Percentiles rank a stretch among this genome's conserved stretches.
These are phyloP conservation scores for Tiphia femorata DNA, from an alignment of 2,888 invertebrate species.

Conservation along the genomic window DNA sequence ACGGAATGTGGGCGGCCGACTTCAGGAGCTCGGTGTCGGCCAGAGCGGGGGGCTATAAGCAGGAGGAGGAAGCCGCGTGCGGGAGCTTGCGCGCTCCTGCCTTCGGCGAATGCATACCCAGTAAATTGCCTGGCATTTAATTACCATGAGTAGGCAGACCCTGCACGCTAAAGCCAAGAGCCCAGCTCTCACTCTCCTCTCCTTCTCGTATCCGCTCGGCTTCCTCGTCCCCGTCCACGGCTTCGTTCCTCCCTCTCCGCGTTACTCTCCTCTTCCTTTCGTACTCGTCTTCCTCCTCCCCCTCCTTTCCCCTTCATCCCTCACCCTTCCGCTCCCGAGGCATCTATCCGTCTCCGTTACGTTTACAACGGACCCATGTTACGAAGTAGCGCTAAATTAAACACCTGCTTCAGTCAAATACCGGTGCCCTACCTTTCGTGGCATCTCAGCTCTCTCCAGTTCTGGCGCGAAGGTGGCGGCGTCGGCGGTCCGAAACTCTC, in stretches of 20 bases:
- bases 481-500: constrained; percentile 23
- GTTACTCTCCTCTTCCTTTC: not conserved
- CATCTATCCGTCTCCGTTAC: constrained; percentile 5
- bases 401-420: constrained; percentile 58
- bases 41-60: constrained; percentile 6
- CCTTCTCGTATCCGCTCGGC: constrained; percentile 16
- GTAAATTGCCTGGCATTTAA: constrained; percentile 68
- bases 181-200: constrained; percentile 11
- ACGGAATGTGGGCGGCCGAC: constrained; percentile 19
- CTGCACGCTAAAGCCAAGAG: constrained; percentile 55
- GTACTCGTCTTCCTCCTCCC: not conserved
- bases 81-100: constrained; percentile 14
- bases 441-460: constrained; percentile 33
- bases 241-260: not conserved
- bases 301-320: not conserved
- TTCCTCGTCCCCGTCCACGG: constrained; percentile 19
- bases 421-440: constrained; percentile 3
- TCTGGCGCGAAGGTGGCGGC: too few species aligned
- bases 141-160: constrained; percentile 64
- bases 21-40: constrained; percentile 16
- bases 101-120: constrained; percentile 60
- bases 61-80: not conserved
- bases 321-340: not conserved
- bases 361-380: constrained; percentile 35
- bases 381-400: constrained; percentile 59